These are phyloP conservation scores for Synergus gifuensis DNA, from an alignment of 2,888 invertebrate species.

Conservation along the genomic window DNA sequence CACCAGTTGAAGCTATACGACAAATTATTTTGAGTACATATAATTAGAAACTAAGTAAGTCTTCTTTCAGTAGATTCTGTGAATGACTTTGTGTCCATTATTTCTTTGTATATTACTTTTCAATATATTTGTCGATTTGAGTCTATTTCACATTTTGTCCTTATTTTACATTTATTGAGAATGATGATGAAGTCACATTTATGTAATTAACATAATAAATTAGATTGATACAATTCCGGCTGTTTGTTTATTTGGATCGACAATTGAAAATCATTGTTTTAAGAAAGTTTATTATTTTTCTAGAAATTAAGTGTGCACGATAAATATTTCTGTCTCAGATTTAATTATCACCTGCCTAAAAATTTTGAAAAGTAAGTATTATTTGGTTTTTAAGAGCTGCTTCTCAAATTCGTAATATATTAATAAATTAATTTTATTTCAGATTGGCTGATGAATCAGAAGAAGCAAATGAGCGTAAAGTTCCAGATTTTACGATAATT, in stretches of 20 bases:
- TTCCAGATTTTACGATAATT: too few species aligned
- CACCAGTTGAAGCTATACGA: too few species aligned
- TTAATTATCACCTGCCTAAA: background rate
- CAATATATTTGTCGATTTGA: background rate
- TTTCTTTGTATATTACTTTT: background rate
- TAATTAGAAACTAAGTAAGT: too few species aligned
- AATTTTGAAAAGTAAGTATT: background rate
- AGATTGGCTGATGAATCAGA: too few species aligned
- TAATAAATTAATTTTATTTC: background rate
- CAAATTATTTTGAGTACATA: too few species aligned
- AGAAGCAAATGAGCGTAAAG: too few species aligned
- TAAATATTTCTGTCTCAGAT: background rate
- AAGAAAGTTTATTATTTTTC: background rate
- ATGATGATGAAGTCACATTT: background rate
- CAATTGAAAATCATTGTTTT: background rate
- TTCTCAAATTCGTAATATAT: background rate
- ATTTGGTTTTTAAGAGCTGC: background rate
- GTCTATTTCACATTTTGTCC: background rate
- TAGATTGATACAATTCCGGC: background rate
- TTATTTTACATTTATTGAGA: background rate
- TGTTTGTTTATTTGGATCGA: background rate
- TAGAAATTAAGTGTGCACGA: background rate
- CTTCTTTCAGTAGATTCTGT: background rate
- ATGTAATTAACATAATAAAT: conserved; percentile 1
- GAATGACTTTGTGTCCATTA: background rate